phyloP scores from a whole-genome alignment of 2,888 invertebrate genomes.

The Hypercompe scribonia region DNA sequence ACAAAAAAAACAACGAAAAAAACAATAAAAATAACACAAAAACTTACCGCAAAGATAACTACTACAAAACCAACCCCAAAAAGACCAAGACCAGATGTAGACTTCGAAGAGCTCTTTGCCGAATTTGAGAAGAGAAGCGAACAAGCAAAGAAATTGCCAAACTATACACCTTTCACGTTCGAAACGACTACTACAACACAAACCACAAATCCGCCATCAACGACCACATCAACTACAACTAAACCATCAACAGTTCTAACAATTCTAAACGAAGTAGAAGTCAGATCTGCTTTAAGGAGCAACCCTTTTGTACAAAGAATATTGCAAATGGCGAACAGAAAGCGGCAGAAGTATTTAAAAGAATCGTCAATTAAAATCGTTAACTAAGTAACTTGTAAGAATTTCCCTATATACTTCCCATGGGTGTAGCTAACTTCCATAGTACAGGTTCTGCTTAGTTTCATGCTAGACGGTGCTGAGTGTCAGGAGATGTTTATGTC shows the following conservation, averaged over 20 bases:
- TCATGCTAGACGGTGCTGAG: no score
- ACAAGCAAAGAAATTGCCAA: neutral
- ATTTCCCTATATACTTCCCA: neutral
- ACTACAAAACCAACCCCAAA: neutral
- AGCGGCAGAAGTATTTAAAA: slow-evolving; percentile 55
- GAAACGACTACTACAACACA: slow-evolving; percentile 8
- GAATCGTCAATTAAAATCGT: neutral
- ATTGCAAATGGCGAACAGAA: slow-evolving; percentile 62
- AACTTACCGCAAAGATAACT: neutral
- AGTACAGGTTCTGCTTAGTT: no score
- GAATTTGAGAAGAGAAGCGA: slow-evolving; percentile 2
- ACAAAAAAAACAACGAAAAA: no score
- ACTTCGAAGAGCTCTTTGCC: neutral
- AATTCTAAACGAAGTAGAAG: slow-evolving; percentile 64
- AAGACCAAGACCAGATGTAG: neutral
- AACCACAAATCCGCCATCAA: neutral
- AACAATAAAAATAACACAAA: neutral
- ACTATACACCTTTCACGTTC: slow-evolving; percentile 25
- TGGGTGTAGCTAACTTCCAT: no score
- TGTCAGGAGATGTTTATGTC: no score
- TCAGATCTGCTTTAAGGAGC: slow-evolving; percentile 58
- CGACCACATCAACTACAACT: slow-evolving; percentile 22
- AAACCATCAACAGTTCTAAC: slow-evolving; percentile 51
- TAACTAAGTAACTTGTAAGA: neutral
- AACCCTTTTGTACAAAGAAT: slow-evolving; percentile 69